Percentiles rank a stretch among this genome's conserved stretches.
These are phyloP conservation scores for Drosophila cyrtoloma DNA, from an alignment of 2,888 invertebrate species.

Conservation along the genomic window DNA sequence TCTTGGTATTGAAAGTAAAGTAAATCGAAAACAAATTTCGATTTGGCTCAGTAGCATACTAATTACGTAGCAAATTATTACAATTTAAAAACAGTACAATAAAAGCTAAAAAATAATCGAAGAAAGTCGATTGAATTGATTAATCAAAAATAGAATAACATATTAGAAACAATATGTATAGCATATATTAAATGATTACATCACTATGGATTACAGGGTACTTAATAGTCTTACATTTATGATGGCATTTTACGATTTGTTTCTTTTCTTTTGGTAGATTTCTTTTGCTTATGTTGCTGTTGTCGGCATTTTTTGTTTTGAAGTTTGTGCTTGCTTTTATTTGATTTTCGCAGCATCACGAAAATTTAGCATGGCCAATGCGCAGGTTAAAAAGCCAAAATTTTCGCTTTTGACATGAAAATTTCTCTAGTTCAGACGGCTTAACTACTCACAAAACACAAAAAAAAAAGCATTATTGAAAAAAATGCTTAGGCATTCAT, in stretches of 20 bases:
- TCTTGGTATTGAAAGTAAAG: neutral
- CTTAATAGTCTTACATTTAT: neutral
- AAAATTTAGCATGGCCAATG: slow-evolving; percentile 70
- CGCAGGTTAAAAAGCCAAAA: slow-evolving; percentile 46
- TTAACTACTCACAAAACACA: slow-evolving; percentile 1
- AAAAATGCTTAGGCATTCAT: slow-evolving; percentile 8
- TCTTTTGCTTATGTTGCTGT: slow-evolving; percentile 24
- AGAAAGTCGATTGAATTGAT: neutral
- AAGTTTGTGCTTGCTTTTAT: slow-evolving; percentile 56
- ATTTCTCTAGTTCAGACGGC: slow-evolving; percentile 40
- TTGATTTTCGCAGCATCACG: slow-evolving; percentile 72
- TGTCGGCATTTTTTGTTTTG: slow-evolving; percentile 67
- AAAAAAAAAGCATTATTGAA: neutral
- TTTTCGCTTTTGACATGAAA: slow-evolving; percentile 63
- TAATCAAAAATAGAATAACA: neutral
- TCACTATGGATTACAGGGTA: neutral
- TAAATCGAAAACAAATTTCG: neutral
- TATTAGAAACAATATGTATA: neutral
- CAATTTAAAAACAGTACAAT: neutral
- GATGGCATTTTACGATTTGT: neutral
- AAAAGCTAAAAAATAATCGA: neutral
- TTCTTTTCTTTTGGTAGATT: slow-evolving; percentile 21
- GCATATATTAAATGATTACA: neutral
- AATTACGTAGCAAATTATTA: too few relatives aligned
- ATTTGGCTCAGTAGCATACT: neutral